Conservation (phyloP, 2,797 vertebrate genomes). For the Crenichthys baileyi region DNA sequence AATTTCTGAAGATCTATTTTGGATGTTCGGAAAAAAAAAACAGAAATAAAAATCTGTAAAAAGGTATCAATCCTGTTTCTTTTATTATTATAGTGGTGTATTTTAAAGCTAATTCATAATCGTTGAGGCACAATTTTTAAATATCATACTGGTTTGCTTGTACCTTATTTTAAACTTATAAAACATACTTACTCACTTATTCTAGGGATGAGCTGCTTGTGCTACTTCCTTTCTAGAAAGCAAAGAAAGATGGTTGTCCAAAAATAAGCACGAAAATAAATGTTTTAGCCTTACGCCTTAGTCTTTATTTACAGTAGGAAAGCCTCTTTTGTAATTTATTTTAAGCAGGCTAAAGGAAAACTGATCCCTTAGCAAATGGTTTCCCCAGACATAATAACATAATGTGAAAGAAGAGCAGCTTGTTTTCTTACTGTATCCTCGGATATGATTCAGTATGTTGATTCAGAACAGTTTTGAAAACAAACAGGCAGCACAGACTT, state of each 20-base stretch:
- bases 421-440: slow-evolving; percentile 40
- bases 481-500: slow-evolving; percentile 1
- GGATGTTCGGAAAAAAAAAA: too few relatives aligned
- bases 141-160: not conserved
- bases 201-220: too few relatives aligned
- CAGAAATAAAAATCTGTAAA: too few relatives aligned
- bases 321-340: slow-evolving; percentile 46
- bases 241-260: not conserved
- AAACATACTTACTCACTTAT: not conserved
- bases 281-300: not conserved
- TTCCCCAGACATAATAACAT: slow-evolving; percentile 37
- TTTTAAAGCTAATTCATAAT: not conserved
- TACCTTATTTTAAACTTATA: not conserved
- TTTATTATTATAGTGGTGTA: too few relatives aligned
- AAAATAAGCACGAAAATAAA: not conserved
- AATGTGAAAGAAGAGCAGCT: slow-evolving; percentile 38
- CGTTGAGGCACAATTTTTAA: not conserved
- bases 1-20: too few relatives aligned
- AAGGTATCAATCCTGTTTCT: too few relatives aligned
- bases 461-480: slow-evolving; percentile 21
- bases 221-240: not conserved
- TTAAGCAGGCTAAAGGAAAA: slow-evolving; percentile 23
- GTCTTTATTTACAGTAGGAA: slow-evolving; percentile 33
- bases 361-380: slow-evolving; percentile 12
- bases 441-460: slow-evolving; percentile 43